Evolutionary conservation across 2,888 invertebrate species (phyloP), one percentile per base, ranked within the genome.

Genomic region (Cyclophora punctaria): DNA sequence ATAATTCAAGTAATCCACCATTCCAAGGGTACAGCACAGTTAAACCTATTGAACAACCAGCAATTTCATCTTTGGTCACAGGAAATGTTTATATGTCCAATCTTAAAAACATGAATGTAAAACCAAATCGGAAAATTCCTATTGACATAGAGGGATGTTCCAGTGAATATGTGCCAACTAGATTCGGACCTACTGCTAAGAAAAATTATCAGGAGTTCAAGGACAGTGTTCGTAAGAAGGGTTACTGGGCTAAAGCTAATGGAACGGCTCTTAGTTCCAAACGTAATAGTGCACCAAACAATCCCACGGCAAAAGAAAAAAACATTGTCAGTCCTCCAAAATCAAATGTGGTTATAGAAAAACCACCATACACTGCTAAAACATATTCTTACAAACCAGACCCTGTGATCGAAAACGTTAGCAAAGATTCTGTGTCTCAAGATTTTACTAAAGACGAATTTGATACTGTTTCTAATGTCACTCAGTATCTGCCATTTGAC

Each of bases 81-180:
- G 86, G 83, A 41, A 86, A 84, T 62, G 85, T 86, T 59, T 87
- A 86, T 48, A 81, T 79, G 42, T 58, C 71, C 7, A 84, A 82
- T 64, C 71, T 82, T 48, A 77, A 73, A 45, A 82, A 83, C 51
- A 85, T 87, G 84, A 72, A 20, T 20, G 20, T 20, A 20, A 81
- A 71, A 60, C 55, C 57, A 48, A 71, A 69, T 41, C 70, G 64
- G 35, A 71, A 57, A 53, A 5, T 37, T 5, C 37, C 37, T 2
- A 5, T 37, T 5, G 84, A 83, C 41, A 68, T 69, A 51, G 86
- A 86, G 66, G 77, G 73, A 35, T 78, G 72, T 64, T 80, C 80
- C 34, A 78, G 74, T 68, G 89, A 89, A 66, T 89, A 89, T 76
- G 80, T 89, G 7, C 89, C 89, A 7, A 87, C 87, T 20, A 85